Evolutionary conservation across 2,888 invertebrate species (phyloP), one percentile per base, ranked within the genome.

Genomic region (Rotaria socialis): DNA sequence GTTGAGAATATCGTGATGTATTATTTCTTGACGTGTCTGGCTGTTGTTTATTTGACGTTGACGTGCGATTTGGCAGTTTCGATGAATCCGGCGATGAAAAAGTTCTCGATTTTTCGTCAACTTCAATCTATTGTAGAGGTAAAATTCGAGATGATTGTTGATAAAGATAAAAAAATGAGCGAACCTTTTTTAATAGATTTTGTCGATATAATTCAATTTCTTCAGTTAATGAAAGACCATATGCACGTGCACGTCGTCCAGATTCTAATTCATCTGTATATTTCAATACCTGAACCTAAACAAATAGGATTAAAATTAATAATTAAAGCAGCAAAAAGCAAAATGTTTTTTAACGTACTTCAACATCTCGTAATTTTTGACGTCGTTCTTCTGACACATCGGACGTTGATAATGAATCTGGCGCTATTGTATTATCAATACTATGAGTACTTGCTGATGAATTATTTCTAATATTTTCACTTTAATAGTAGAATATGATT

Each of bases 301-400:
- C 52, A 52, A 22, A 85, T 7, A 58, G 5, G 14, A 58, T 60
- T 55, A 2, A n/a, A 47, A 41, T 43, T 22, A 4, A 84, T 4
- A 47, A 84, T 0, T 14, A 4, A 27, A 27, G 14, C 41, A 27
- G 1, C 7, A n/a, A 84, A 1, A 4, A 27, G 3, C 2, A 50
- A 0, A 11, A 11, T 50, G 1, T 14, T 50, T 27, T 41, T 84
- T 11, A 24, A 22, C 6, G 8, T 58, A 86, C 41, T 52, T 86
- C 86, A 27, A 86, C 58, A 43, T 86, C 85, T 86, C 85, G 56
- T 41, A 86, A 52, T n/a, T 55, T 60, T 67, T 86, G 85, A 27
- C 86, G n/a, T 52, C 58, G 85, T 84, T 86, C 86, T 80, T 86
- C 86, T 24, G 67, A 67, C 19, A 19, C 35, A 67, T 67, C 67